A percentile compares a stretch with the other conserved stretches of the same genome.
Conservation (phyloP, 2,113 vertebrate genomes). For the Cebidichthys violaceus region DNA sequence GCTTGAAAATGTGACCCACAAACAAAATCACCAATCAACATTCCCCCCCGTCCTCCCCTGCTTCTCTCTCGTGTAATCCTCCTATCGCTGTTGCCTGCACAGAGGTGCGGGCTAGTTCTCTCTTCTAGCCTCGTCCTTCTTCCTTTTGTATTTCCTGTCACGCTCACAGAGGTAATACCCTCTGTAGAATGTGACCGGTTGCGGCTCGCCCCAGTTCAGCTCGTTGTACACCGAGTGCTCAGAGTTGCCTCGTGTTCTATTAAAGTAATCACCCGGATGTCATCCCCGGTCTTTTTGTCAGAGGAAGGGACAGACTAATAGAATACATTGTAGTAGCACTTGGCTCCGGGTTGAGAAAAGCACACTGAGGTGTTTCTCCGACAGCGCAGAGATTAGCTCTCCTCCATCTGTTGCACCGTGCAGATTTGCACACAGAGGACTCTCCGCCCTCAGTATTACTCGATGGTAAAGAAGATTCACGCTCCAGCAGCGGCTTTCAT, state of each 20-base stretch:
- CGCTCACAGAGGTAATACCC: slow-evolving; percentile 50
- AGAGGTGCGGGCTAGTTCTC: slow-evolving; percentile 62
- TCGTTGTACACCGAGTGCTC: not conserved
- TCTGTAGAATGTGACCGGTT: slow-evolving; percentile 44
- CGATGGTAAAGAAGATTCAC: not conserved
- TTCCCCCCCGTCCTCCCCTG: slow-evolving; percentile 4
- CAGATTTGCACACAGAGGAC: slow-evolving; percentile 53
- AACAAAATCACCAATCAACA: slow-evolving; percentile 69
- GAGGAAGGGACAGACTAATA: not conserved
- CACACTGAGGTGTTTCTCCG: slow-evolving; percentile 49
- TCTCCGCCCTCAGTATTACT: slow-evolving; percentile 21
- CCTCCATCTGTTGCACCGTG: slow-evolving; percentile 68
- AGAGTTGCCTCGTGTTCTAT: not conserved
- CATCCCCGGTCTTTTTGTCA: not conserved
- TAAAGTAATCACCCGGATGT: slow-evolving; percentile 34
- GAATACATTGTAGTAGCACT: not conserved
- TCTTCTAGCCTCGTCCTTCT: slow-evolving; percentile 33
- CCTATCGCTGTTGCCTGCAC: slow-evolving; percentile 13
- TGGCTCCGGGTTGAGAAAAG: not conserved
- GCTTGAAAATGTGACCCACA: slow-evolving; percentile 83
- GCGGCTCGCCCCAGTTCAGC: slow-evolving; percentile 37
- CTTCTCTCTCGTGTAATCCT: slow-evolving; percentile 34
- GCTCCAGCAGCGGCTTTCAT: not conserved
- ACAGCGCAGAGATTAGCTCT: slow-evolving; percentile 68
- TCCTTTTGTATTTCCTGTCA: slow-evolving; percentile 60